Percentiles rank a stretch among this genome's conserved stretches.
Evolutionary conservation across 1,140 invertebrate species (phyloP).

Genomic region (Chymomyza costata): DNA sequence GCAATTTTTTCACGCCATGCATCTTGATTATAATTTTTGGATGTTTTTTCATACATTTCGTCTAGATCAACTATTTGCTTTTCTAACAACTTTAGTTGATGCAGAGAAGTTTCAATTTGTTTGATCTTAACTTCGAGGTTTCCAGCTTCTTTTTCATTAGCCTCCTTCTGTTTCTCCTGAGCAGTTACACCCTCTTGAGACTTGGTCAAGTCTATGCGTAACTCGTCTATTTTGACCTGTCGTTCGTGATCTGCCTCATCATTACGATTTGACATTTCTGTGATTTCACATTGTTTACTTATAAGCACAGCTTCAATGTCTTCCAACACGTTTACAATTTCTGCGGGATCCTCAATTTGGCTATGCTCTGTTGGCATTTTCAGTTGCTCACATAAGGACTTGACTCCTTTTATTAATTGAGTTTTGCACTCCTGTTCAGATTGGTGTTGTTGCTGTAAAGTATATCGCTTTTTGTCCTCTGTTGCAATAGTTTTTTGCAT

Average conservation of each 20-base stretch:
- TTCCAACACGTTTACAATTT: constrained; percentile 29
- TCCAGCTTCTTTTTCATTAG: constrained; percentile 37
- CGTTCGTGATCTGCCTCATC: constrained; percentile 71
- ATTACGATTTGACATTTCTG: constrained; percentile 41
- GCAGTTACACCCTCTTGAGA: constrained; percentile 75
- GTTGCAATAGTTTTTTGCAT: constrained; percentile 74
- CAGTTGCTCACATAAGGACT: constrained; percentile 41
- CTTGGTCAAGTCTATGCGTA: constrained; percentile 74
- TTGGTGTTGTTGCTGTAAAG: constrained; percentile 45
- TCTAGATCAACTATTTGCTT: constrained; percentile 45
- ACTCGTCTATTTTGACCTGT: constrained; percentile 76
- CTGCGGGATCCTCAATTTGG: constrained; percentile 14
- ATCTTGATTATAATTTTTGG: constrained; percentile 72
- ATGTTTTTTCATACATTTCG: constrained; percentile 41
- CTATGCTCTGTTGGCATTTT: constrained; percentile 34
- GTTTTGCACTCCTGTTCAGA: constrained; percentile 49
- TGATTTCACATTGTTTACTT: constrained; percentile 55
- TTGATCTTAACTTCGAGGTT: constrained; percentile 43
- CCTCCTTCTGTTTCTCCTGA: constrained; percentile 60
- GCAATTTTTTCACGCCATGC: constrained; percentile 74
- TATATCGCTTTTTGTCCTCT: constrained; percentile 47
- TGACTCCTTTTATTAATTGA: constrained; percentile 52
- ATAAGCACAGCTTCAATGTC: constrained; percentile 48
- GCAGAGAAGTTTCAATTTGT: constrained; percentile 49
- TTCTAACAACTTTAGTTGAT: constrained; percentile 50